Base-by-base conservation (phyloP, 2,113 vertebrate genomes). In the Ammodytes marinus region DNA sequence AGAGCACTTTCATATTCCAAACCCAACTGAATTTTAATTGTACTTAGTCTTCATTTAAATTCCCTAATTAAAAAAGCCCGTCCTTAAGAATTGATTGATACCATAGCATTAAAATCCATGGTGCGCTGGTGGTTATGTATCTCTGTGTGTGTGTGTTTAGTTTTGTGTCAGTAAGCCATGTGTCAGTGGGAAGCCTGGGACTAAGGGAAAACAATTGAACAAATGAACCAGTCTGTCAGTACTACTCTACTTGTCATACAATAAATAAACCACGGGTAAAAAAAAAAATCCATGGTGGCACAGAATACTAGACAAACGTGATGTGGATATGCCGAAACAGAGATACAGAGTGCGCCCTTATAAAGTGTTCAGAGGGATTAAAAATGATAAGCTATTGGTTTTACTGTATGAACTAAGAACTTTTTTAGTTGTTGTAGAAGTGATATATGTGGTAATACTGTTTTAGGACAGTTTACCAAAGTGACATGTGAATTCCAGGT, bases 1-100 rank as follows among this genome's bases (percentile, higher is more conserved):
- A 43, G 65, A 83, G 81, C 43, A 49, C n/a, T 35, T 73, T 69
- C 9, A 73, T 79, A 61, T 1, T 42, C 35, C 8, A 46, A 74
- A 71, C 13, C 37, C 6, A 43, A 45, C 7, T 75, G 39, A 49
- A 57, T 54, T 43, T 50, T 10, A 40, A 71, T 61, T 46, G n/a
- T 75, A 52, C 8, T 1, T 39, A 42, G 2, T 84, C 69, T 74
- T 58, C 46, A 77, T 69, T 11, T 3, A 17, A 61, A 79, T 43
- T 35, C 1, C 35, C 40, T 74, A 59, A 68, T 74, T 78, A 6
- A 60, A 37, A 49, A 74, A 19, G 10, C 35, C 8, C 6, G 8
- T 6, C 0, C 3, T 15, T 50, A 40, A 4, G 4, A 13, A 67
- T 27, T 64, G 60, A 71, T 59, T 58, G 49, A 82, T 49, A n/a